These are phyloP conservation scores for Drosophila prostipennis DNA, from an alignment of 2,888 invertebrate genomes.

Conservation along the genomic window DNA sequence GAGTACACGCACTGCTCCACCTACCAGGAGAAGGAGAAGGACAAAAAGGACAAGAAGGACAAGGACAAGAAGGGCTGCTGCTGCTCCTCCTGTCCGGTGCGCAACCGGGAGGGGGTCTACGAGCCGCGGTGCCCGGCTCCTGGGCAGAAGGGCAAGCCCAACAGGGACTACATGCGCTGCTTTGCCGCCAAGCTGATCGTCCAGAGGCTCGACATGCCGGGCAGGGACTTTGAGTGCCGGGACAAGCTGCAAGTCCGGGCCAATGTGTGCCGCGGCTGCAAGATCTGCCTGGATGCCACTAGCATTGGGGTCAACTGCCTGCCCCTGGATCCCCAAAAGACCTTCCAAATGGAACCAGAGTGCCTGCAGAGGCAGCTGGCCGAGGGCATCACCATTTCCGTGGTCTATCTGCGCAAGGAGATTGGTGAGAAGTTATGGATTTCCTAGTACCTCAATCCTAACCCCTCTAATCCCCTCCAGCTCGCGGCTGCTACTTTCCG, in stretches of 20 bases:
- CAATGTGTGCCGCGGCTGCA: slow-evolving; percentile 51
- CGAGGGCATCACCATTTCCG: slow-evolving; percentile 53
- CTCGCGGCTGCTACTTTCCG: slow-evolving; percentile 52
- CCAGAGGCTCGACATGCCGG: slow-evolving; percentile 59
- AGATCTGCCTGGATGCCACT: slow-evolving; percentile 29
- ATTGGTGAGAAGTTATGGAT: slow-evolving; percentile 46
- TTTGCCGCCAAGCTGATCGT: slow-evolving; percentile 56
- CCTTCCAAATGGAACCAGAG: slow-evolving; percentile 47
- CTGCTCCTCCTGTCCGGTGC: slow-evolving; percentile 52
- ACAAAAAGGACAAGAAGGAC: slow-evolving; percentile 4
- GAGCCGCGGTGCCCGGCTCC: slow-evolving; percentile 24
- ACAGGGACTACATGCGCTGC: slow-evolving; percentile 25
- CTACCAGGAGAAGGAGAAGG: slow-evolving; percentile 1
- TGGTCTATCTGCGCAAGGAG: slow-evolving; percentile 54
- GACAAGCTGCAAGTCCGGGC: slow-evolving; percentile 40
- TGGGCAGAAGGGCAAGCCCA: slow-evolving; percentile 42
- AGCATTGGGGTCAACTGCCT: slow-evolving; percentile 63
- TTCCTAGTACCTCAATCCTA: too few species aligned
- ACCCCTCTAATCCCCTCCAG: slow-evolving; percentile 14
- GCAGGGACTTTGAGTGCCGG: slow-evolving; percentile 51
- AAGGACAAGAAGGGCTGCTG: slow-evolving; percentile 31
- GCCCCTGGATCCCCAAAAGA: slow-evolving; percentile 40
- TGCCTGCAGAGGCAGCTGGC: slow-evolving; percentile 55
- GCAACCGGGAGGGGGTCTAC: not conserved
- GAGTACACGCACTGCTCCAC: slow-evolving; percentile 58